Evolutionary conservation across 92 coral and sea anemone species (phyloP), one percentile per base, ranked within the genome.

Genomic region (Siderastrea radians): DNA sequence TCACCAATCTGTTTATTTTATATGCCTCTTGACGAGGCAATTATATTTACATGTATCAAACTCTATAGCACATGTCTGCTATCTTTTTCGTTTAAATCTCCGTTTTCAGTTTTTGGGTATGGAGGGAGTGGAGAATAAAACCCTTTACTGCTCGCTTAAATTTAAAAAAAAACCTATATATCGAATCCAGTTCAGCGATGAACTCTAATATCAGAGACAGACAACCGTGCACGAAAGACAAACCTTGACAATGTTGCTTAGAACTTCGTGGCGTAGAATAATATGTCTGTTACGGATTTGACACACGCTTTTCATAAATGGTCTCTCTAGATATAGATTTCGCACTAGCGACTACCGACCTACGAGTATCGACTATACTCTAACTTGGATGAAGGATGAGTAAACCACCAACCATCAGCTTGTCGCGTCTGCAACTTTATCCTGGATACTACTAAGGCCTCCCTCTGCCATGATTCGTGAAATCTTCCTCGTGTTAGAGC

Each of bases 391-490:
- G 19, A 68, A 74, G 45, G 75, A 82, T 58, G 15, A 11, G 71
- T 8, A 54, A 53, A 55, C 1, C 68, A 82, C 78, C 70, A 82
- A 71, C 59, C 68, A 38, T 82, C 46, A 82, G 58, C 68, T 71
- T 46, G 78, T 15, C n/a, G 57, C 16, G 38, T 62, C 87, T 63
- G 52, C n/a, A 3, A 63, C 64, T 59, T 74, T 84, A 19, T 64
- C 54, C 72, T 60, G 51, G 5, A 74, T 13, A 52, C 73, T 51
- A 48, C 63, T 74, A 54, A 74, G 44, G 65, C 80, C 74, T 55
- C 53, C 72, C 47, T 92, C 91, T 26, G 85, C 90, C 61, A 93
- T 61, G 72, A 93, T 91, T 44, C 86, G 74, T 62, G 98, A 95
- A 8, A 91, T 68, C 61, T 90, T 89, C 16, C 96, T 90, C 12